Percentiles rank a stretch among this genome's conserved stretches.
Conservation (phyloP, 2,113 vertebrate genomes). For the Psittacula cyanocephala region DNA sequence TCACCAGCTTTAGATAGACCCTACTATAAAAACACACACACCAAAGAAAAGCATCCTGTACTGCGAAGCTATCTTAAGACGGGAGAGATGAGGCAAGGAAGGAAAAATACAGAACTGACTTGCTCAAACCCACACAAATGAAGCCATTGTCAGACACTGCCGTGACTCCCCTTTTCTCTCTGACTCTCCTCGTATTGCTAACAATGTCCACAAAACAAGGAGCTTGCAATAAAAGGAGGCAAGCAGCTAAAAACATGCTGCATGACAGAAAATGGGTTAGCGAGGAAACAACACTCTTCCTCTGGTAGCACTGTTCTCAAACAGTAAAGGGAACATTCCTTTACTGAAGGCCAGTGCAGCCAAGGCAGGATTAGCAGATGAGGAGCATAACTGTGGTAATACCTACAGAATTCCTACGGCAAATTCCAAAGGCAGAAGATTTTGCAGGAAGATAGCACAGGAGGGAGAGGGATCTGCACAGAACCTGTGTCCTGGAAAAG, state of each 20-base stretch:
- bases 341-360: not conserved
- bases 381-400: not conserved
- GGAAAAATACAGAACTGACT: not conserved
- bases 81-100: not conserved
- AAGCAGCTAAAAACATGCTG: not conserved
- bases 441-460: not conserved
- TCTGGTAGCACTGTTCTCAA: not conserved
- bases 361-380: not conserved
- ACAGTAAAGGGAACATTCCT: not conserved
- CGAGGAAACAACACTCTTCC: not conserved
- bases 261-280: not conserved
- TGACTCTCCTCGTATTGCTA: not conserved
- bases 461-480: not conserved
- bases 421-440: not conserved
- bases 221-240: not conserved
- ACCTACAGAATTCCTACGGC: not conserved
- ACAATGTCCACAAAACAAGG: not conserved
- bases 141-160: not conserved
- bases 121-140: not conserved
- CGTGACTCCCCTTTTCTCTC: not conserved
- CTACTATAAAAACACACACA: not conserved
- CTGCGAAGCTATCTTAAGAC: not conserved
- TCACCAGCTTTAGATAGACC: not conserved
- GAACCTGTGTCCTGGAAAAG: not conserved
- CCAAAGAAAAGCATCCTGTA: not conserved